Conservation (phyloP, 2,888 invertebrate genomes). For the Cheilosia vulpina region DNA sequence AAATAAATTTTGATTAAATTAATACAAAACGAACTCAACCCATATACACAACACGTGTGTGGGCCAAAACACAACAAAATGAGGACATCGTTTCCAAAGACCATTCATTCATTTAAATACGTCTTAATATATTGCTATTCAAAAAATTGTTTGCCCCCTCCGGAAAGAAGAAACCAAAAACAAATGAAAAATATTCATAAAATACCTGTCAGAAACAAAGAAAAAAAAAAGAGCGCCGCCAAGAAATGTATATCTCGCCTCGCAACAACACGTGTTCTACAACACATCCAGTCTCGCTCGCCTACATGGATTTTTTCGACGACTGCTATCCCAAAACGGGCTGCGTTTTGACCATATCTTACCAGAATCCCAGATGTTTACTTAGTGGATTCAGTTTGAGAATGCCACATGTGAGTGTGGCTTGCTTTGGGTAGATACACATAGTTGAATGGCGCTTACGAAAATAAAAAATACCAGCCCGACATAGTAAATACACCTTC, state of each 20-base stretch:
- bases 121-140: slow-evolving; percentile 60
- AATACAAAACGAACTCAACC: slow-evolving; percentile 23
- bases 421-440: slow-evolving; percentile 28
- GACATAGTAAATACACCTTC: not conserved
- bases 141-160: not conserved
- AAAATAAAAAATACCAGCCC: slow-evolving; percentile 11
- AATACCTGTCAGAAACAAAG: not conserved
- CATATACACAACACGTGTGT: slow-evolving; percentile 50
- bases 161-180: not conserved
- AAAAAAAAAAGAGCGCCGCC: slow-evolving; percentile 43
- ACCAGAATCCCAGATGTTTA: slow-evolving; percentile 57
- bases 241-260: slow-evolving; percentile 54
- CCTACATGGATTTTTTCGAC: slow-evolving; percentile 62
- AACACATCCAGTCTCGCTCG: slow-evolving; percentile 62
- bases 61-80: slow-evolving; percentile 46
- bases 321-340: slow-evolving; percentile 61
- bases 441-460: slow-evolving; percentile 59
- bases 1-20: slow-evolving; percentile 57
- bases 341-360: slow-evolving; percentile 50
- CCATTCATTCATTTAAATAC: slow-evolving; percentile 53
- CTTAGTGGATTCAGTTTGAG: slow-evolving; percentile 12
- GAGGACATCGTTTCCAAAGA: slow-evolving; percentile 49
- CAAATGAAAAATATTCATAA: slow-evolving; percentile 8
- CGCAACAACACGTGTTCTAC: slow-evolving; percentile 65
- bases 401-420: not conserved